phyloP scores from a whole-genome alignment of 2,888 invertebrate genomes.

The Acanthococcus lagerstroemiae region DNA sequence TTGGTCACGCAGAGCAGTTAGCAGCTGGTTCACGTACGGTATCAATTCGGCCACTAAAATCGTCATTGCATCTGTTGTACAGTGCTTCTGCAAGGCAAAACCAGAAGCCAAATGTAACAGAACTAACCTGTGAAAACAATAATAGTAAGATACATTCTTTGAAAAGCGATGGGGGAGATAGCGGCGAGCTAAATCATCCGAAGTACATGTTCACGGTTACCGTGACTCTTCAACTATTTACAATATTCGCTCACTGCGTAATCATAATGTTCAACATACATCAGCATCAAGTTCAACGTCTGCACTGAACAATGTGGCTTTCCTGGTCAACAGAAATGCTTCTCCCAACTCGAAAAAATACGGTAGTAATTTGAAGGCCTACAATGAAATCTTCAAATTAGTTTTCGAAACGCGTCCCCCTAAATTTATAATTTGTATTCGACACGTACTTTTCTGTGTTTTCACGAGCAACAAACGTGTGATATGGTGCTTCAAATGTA shows the following conservation, averaged over 20 bases:
- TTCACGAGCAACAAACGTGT: slow-evolving; percentile 16
- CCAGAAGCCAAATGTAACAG: slow-evolving; percentile 94
- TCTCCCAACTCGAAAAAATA: slow-evolving; percentile 88
- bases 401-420: too few species aligned
- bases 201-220: too few species aligned
- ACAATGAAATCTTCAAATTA: too few species aligned
- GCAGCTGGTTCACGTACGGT: slow-evolving; percentile 83
- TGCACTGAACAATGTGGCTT: slow-evolving; percentile 65
- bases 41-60: slow-evolving; percentile 69
- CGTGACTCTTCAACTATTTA: too few species aligned
- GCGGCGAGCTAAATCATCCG: too few species aligned
- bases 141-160: too few species aligned
- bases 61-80: slow-evolving; percentile 74
- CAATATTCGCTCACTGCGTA: slow-evolving; percentile 67
- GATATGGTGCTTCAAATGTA: slow-evolving; percentile 16
- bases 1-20: slow-evolving; percentile 79
- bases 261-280: slow-evolving; percentile 93
- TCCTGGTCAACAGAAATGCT: slow-evolving; percentile 62
- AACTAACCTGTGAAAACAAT: slow-evolving; percentile 49
- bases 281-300: slow-evolving; percentile 76
- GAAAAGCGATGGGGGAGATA: too few species aligned
- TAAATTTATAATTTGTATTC: too few species aligned
- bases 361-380: slow-evolving; percentile 83
- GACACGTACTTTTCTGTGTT: slow-evolving; percentile 16
- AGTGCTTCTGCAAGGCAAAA: slow-evolving; percentile 88